Conservation (phyloP, 2,797 vertebrate genomes). For the Darevskia nairensis region DNA sequence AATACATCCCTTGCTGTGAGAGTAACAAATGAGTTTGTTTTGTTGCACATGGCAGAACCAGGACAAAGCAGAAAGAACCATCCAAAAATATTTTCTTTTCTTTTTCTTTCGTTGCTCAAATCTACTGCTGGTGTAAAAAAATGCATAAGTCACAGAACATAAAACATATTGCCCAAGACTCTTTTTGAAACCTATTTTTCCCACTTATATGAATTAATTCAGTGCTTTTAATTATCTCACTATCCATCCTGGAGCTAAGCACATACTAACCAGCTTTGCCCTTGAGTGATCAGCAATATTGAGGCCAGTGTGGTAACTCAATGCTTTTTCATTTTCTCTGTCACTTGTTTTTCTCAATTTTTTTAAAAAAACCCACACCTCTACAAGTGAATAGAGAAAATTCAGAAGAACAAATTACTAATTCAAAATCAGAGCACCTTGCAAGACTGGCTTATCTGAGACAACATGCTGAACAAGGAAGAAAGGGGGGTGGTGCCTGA, state of each 20-base stretch:
- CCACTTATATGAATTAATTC: not conserved
- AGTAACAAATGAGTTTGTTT: slow-evolving; percentile 69
- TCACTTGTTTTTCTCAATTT: not conserved
- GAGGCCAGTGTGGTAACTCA: not conserved
- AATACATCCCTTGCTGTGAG: slow-evolving; percentile 62
- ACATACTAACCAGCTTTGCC: not conserved
- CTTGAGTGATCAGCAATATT: not conserved
- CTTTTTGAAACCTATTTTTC: not conserved
- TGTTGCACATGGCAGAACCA: slow-evolving; percentile 65
- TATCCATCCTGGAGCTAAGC: not conserved
- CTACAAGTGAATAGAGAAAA: not conserved
- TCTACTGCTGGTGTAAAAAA: not conserved
- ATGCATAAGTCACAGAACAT: slow-evolving; percentile 13
- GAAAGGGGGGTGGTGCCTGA: not conserved
- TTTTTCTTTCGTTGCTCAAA: slow-evolving; percentile 26
- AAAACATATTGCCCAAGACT: not conserved
- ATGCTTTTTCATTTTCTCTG: not conserved
- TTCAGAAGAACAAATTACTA: not conserved
- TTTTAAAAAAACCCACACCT: not conserved
- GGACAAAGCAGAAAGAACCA: slow-evolving; percentile 56
- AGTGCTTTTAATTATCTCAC: not conserved
- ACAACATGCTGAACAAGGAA: not conserved
- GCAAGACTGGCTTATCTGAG: not conserved
- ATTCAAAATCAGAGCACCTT: not conserved
- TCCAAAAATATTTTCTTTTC: slow-evolving; percentile 53